These are phyloP conservation scores for Euwallacea similis DNA, from an alignment of 1,140 invertebrate species.

Conservation along the genomic window DNA sequence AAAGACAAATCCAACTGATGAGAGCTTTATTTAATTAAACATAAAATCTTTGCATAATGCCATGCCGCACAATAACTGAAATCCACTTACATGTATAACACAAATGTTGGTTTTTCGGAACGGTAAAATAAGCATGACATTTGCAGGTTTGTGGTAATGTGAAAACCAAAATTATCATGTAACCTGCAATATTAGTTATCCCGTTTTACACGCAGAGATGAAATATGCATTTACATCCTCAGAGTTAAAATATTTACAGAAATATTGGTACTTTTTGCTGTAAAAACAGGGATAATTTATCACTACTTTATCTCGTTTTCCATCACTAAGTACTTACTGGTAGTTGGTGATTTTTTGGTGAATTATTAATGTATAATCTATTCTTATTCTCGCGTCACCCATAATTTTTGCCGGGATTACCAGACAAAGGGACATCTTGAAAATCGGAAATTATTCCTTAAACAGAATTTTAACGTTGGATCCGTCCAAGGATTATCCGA, in stretches of 20 bases:
- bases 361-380: too few species aligned
- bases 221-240: too few species aligned
- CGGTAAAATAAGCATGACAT: constrained; percentile 24
- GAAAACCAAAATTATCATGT: constrained; percentile 11
- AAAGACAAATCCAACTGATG: too few species aligned
- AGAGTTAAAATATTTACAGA: too few species aligned
- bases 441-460: not conserved
- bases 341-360: too few species aligned
- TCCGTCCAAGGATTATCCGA: constrained; percentile 15
- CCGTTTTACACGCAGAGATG: too few species aligned
- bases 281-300: too few species aligned
- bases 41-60: not conserved
- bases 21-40: too few species aligned
- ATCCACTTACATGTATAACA: constrained; percentile 17
- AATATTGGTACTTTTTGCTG: too few species aligned
- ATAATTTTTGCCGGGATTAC: not conserved
- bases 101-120: constrained; percentile 15
- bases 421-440: not conserved
- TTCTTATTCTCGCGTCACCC: not conserved
- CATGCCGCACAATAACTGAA: not conserved
- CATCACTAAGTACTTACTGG: too few species aligned
- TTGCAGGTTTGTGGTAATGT: constrained; percentile 25
- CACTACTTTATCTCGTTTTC: too few species aligned
- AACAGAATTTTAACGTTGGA: constrained; percentile 11
- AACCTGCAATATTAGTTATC: constrained; percentile 23